Base-by-base conservation (phyloP, 1,140 invertebrate genomes). In the Penaeus vannamei region DNA sequence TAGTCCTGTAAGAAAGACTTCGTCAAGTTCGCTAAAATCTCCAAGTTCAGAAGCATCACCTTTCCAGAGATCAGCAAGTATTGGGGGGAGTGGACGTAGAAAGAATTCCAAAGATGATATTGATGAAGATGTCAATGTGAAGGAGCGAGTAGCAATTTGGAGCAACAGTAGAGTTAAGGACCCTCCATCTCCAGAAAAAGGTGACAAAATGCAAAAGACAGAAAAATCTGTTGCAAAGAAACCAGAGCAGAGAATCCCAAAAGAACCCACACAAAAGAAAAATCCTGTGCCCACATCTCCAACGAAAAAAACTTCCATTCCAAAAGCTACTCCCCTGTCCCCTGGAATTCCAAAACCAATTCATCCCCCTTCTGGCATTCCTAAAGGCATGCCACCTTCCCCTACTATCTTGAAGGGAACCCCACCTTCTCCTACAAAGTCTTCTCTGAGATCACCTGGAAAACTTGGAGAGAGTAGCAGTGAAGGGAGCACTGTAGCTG, bases 71-170 rank as follows among this genome's bases (percentile, higher is more conserved):
- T 79, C 87, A 85, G 81, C 59, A 19, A 85, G 82, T 53, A 66
- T 62, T 61, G 29, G 83, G 26, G 72, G 82, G 22, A 83, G 87
- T 66, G 83, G 83, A 26, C 81, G 84, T 19, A 59, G 42, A 62
- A 87, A 69, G n/a, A 23, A 77, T 61, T 5, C 7, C 59, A 87
- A 72, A 23, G 84, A 79, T n/a, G 85, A 90, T 36, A 91, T 91
- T 84, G 91, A 91, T 42, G 92, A 92, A 46, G 92, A 92, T 61
- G 88, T 92, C n/a, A 92, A 92, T 90, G 92, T 92, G 26, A 92
- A 91, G 84, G 92, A 92, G 77, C 77, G 91, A 32, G 92, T 91
- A 29, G 91, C 92, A 22, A 91, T 91, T 46, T 92, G 92, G 91
- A 90, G 90, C 59, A 84, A 85, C 53, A 84, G 26, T 26, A 89